A percentile compares a stretch with the other conserved stretches of the same genome.
These are phyloP conservation scores for Girardinichthys multiradiatus DNA, from an alignment of 2,113 vertebrate species.

Conservation along the genomic window DNA sequence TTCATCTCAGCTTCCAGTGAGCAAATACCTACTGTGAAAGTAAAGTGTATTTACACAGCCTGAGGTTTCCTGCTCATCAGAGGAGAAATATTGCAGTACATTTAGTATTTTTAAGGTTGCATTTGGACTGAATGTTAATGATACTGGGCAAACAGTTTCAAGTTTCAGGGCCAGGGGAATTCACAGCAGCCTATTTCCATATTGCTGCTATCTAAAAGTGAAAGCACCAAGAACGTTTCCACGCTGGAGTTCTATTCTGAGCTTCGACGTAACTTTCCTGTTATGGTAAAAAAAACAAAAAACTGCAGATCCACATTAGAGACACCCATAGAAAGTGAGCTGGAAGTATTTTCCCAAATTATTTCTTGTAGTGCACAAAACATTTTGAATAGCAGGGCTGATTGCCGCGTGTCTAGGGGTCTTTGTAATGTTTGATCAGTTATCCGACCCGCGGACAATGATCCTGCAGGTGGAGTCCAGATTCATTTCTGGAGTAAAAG, in stretches of 20 bases:
- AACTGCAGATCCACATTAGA: constrained; percentile 1
- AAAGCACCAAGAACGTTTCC: constrained; percentile 46
- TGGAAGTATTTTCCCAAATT: neutral
- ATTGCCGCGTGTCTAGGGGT: neutral
- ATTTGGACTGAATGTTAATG: constrained; percentile 11
- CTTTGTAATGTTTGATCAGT: neutral
- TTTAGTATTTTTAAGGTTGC: constrained; percentile 6
- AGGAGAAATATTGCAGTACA: constrained; percentile 30
- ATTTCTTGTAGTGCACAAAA: neutral
- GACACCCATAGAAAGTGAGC: neutral
- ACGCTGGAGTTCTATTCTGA: constrained; percentile 23
- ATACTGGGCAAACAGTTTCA: neutral
- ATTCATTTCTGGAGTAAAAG: neutral
- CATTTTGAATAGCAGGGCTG: neutral
- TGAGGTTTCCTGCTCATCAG: neutral
- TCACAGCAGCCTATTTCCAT: constrained; percentile 67
- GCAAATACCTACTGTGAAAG: neutral
- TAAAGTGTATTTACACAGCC: neutral
- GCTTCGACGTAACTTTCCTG: constrained; percentile 19
- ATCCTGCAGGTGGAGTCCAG: constrained; percentile 30
- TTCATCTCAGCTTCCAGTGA: neutral
- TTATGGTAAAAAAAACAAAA: constrained; percentile 21
- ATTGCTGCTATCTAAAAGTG: constrained; percentile 53
- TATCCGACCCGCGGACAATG: constrained; percentile 29
- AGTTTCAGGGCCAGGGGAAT: constrained; percentile 70